Evolutionary conservation across 2,113 vertebrate genomes (phyloP).

Genomic region (Vombatus ursinus): DNA sequence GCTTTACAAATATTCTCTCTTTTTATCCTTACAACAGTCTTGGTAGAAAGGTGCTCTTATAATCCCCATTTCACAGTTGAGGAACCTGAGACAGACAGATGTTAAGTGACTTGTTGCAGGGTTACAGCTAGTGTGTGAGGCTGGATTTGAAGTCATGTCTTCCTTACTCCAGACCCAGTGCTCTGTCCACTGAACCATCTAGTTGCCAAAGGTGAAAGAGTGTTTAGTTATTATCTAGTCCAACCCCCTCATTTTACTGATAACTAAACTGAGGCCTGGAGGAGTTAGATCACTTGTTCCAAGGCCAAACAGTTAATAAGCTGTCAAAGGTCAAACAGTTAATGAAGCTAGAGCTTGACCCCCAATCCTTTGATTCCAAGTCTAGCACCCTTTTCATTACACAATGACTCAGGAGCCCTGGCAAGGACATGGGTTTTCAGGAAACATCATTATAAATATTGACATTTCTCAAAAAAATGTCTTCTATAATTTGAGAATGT

Average conservation of each 20-base stretch:
- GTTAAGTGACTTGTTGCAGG: not conserved
- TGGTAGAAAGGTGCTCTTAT: not conserved
- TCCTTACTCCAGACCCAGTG: not conserved
- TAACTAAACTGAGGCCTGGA: not conserved
- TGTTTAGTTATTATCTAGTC: not conserved
- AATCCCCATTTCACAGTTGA: not conserved
- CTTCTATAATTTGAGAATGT: not conserved
- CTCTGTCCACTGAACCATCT: not conserved
- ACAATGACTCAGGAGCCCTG: not conserved
- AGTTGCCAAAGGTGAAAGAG: not conserved
- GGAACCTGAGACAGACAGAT: not conserved
- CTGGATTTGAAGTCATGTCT: not conserved
- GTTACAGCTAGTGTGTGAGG: not conserved
- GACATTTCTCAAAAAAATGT: not conserved
- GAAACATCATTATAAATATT: not conserved
- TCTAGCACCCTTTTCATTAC: not conserved
- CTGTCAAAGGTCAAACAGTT: not conserved
- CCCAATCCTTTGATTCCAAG: not conserved
- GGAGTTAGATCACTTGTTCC: not conserved
- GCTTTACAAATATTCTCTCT: not conserved
- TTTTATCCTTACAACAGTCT: not conserved
- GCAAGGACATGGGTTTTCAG: not conserved
- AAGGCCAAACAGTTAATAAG: not conserved
- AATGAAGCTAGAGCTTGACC: not conserved
- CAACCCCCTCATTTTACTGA: not conserved